These are phyloP conservation scores for Spinibarbus caldwelli DNA, from an alignment of 2,797 vertebrate species.

Conservation along the genomic window DNA sequence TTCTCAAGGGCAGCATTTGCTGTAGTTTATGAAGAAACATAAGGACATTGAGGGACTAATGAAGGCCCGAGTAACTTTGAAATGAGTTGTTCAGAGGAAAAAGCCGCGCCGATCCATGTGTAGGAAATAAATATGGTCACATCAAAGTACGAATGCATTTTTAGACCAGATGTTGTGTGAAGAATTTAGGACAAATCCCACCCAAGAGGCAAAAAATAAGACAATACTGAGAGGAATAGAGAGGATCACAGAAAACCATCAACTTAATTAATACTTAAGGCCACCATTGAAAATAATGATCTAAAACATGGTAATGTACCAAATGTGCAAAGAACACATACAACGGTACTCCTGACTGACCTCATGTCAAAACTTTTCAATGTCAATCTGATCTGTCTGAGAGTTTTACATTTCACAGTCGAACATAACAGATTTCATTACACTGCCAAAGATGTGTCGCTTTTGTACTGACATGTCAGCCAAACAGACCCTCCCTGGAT, in stretches of 20 bases:
- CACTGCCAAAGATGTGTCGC: slow-evolving; percentile 30
- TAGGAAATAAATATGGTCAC: slow-evolving; percentile 19
- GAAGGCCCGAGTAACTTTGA: slow-evolving; percentile 24
- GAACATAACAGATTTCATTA: slow-evolving; percentile 47
- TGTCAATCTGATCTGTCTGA: slow-evolving; percentile 24
- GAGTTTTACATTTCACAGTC: slow-evolving; percentile 10
- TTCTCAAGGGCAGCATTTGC: slow-evolving; percentile 46
- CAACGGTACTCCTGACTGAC: not conserved
- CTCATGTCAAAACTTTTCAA: not conserved
- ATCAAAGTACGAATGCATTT: slow-evolving; percentile 35
- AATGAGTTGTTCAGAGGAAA: slow-evolving; percentile 23
- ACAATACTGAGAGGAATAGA: slow-evolving; percentile 15
- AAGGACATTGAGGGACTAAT: slow-evolving; percentile 41
- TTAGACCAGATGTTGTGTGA: slow-evolving; percentile 14
- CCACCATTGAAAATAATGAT: not conserved
- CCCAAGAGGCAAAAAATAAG: slow-evolving; percentile 41
- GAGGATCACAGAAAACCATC: not conserved
- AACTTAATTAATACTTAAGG: slow-evolving; percentile 17
- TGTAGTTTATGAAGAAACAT: slow-evolving; percentile 36
- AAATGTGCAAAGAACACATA: not conserved
- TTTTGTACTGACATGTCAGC: slow-evolving; percentile 23
- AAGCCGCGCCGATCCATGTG: slow-evolving; percentile 23
- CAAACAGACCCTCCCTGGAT: slow-evolving; percentile 36
- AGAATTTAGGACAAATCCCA: slow-evolving; percentile 44
- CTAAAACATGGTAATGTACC: not conserved